Evolutionary conservation across 2,888 invertebrate genomes (phyloP).

Genomic region (Drosophila quinaria): DNA sequence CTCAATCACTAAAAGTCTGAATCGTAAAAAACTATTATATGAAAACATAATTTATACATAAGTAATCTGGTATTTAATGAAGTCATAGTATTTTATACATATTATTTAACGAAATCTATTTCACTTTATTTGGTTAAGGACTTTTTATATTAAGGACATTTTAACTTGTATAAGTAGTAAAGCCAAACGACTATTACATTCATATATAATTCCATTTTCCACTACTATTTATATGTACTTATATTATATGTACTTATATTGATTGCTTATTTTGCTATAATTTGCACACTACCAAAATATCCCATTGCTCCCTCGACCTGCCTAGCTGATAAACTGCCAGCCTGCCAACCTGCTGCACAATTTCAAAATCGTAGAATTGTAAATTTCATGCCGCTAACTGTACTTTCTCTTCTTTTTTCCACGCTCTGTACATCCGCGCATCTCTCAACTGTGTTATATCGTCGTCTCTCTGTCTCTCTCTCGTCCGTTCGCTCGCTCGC

Average conservation of each 20-base stretch:
- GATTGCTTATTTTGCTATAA: constrained; percentile 3
- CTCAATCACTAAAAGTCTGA: no score
- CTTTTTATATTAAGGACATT: neutral
- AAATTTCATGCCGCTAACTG: constrained; percentile 55
- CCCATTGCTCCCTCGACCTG: neutral
- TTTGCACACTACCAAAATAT: constrained; percentile 13
- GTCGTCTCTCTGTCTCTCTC: constrained; percentile 30
- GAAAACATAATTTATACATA: neutral
- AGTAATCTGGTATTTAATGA: neutral
- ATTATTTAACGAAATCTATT: neutral
- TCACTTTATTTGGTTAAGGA: neutral
- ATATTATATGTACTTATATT: no score
- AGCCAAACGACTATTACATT: constrained; percentile 12
- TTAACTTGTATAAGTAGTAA: neutral
- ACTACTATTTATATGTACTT: no score
- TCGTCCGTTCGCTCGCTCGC: constrained; percentile 28
- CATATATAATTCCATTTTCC: neutral
- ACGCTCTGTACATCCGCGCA: constrained; percentile 29
- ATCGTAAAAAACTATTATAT: neutral
- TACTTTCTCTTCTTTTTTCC: constrained; percentile 61
- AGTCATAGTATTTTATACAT: neutral
- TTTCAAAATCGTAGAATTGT: constrained; percentile 16
- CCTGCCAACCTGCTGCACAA: neutral
- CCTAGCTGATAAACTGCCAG: neutral
- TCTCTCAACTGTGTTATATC: constrained; percentile 38